Percentiles rank a stretch among this genome's conserved stretches.
Conservation (phyloP, 2,888 invertebrate species). For the Lasioglossum lativentre region DNA sequence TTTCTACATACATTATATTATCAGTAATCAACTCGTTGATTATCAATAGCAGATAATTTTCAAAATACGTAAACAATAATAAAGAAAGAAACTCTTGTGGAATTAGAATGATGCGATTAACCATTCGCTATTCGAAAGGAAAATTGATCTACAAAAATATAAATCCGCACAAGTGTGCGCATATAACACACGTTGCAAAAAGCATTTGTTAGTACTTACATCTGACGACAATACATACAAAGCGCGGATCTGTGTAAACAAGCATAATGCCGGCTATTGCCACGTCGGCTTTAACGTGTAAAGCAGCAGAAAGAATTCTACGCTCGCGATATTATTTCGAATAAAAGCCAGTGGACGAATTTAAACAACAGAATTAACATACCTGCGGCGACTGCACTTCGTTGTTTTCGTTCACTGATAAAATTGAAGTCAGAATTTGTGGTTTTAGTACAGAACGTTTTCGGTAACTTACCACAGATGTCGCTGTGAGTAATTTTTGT, state of each 20-base stretch:
- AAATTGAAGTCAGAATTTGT: not conserved
- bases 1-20: not conserved
- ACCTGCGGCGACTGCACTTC: slow-evolving; percentile 24
- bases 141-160: not conserved
- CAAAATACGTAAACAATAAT: not conserved
- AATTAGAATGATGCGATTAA: too few species aligned
- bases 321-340: not conserved
- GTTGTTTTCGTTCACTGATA: not conserved
- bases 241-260: not conserved
- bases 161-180: too few species aligned
- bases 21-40: not conserved
- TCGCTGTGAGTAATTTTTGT: not conserved
- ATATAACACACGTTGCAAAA: not conserved
- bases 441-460: not conserved
- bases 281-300: slow-evolving; percentile 48
- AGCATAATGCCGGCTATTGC: slow-evolving; percentile 45
- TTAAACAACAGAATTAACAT: slow-evolving; percentile 10
- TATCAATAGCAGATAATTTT: not conserved
- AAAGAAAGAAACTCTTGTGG: not conserved
- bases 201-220: not conserved
- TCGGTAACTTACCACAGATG: not conserved
- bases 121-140: not conserved
- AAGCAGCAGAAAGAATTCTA: slow-evolving; percentile 5
- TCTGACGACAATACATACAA: not conserved
- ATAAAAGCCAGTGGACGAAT: not conserved